Conservation (phyloP, 2,888 invertebrate genomes). For the Spodoptera picta region DNA sequence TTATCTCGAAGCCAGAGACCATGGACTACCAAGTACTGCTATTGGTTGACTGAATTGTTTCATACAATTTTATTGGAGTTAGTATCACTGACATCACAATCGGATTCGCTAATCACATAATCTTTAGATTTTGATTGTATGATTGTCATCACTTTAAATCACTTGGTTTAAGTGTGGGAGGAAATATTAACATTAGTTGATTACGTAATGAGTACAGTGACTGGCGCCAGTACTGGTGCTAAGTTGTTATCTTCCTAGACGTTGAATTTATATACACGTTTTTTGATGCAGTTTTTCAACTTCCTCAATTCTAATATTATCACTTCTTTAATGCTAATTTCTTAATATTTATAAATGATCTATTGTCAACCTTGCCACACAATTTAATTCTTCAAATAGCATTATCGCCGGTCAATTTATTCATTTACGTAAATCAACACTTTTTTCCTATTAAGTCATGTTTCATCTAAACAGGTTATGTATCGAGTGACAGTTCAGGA, state of each 20-base stretch:
- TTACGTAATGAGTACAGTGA: slow-evolving; percentile 25
- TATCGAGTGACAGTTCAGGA: slow-evolving; percentile 33
- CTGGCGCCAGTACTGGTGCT: slow-evolving; percentile 22
- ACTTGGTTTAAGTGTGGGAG: slow-evolving; percentile 39
- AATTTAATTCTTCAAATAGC: slow-evolving; percentile 20
- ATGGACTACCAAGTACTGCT: slow-evolving; percentile 58
- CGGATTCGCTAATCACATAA: slow-evolving; percentile 32
- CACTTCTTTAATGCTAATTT: no score
- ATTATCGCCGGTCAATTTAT: slow-evolving; percentile 33
- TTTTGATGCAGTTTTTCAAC: no score
- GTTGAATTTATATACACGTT: not conserved
- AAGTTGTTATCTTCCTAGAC: slow-evolving; percentile 2
- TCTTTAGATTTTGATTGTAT: slow-evolving; percentile 24
- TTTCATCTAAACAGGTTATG: slow-evolving; percentile 51
- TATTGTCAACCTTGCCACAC: not conserved
- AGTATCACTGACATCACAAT: slow-evolving; percentile 37
- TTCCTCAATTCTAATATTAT: no score
- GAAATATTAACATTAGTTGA: slow-evolving; percentile 17
- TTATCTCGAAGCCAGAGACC: slow-evolving; percentile 26
- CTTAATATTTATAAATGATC: no score
- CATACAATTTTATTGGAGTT: slow-evolving; percentile 21
- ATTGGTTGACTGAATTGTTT: slow-evolving; percentile 64
- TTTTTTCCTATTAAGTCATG: slow-evolving; percentile 32
- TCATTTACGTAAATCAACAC: slow-evolving; percentile 26
- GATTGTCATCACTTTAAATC: slow-evolving; percentile 21